These are phyloP conservation scores for Clanis bilineata DNA, from an alignment of 2,888 invertebrate species.

Conservation along the genomic window DNA sequence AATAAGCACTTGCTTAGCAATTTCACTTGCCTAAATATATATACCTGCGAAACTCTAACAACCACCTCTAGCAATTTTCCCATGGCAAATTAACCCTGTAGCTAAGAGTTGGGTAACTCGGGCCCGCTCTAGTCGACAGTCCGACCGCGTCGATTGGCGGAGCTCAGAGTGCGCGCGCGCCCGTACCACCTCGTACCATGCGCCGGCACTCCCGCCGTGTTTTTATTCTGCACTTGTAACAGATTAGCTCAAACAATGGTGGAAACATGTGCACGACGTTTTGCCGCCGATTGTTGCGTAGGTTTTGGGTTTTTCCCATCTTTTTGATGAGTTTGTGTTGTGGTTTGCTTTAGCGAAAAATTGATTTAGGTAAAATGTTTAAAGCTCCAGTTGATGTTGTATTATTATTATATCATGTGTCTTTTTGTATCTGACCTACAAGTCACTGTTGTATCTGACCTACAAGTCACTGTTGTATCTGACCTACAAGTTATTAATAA, in stretches of 20 bases:
- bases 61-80: background rate
- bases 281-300: constrained; percentile 27
- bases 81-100: background rate
- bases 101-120: background rate
- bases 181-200: constrained; percentile 64
- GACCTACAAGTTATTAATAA: no score
- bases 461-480: no score
- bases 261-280: constrained; percentile 35
- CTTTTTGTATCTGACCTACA: no score
- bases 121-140: background rate
- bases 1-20: background rate
- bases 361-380: background rate
- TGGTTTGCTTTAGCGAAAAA: background rate
- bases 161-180: constrained; percentile 11
- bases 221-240: constrained; percentile 47
- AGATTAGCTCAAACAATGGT: constrained; percentile 51
- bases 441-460: no score
- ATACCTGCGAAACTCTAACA: background rate
- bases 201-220: constrained; percentile 49
- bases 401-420: no score
- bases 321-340: background rate
- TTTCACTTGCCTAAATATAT: background rate
- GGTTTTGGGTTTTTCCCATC: constrained; percentile 2
- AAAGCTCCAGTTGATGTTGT: no score
- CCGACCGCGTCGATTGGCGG: constrained; percentile 15